Evolutionary conservation across 2,797 vertebrate species (phyloP), one percentile per base, ranked within the genome.

Genomic region (Apogon hyalosoma): DNA sequence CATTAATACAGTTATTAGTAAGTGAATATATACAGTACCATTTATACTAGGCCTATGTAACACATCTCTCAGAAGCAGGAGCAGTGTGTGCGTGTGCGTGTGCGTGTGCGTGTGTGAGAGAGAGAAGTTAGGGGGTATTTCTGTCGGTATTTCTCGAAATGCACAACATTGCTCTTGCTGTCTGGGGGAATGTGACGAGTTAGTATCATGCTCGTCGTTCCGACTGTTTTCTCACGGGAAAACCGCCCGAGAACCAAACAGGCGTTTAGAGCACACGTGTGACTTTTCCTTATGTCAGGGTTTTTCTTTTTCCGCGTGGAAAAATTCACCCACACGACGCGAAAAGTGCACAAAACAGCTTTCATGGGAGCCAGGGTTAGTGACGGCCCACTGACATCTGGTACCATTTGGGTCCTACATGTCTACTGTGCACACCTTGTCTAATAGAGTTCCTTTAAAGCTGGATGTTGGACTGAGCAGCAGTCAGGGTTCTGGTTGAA

Each of bases 181-280:
- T 81, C 60, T 47, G 60, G 76, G 76, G 89, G 90, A 91, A 92
- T 92, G 91, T 92, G 81, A 82, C 83, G 71, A 82, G 64, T 85
- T 65, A 55, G 84, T 88, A 88, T 72, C 77, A 84, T 73, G 53
- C 72, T 75, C 69, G 62, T 65, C 31, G 68, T 55, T 77, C 65
- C 19, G 47, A 71, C 80, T 85, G 86, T 90, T 88, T 93, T 93
- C 92, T 91, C 91, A 92, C 85, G 88, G 91, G 91, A 92, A 92
- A 92, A 84, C 63, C 19, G 41, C 16, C 46, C 55, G 40, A 47
- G 60, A 63, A 56, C 46, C 82, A 56, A 73, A 75, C 77, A 79
- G 78, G 58, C 79, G 73, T 78, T 83, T 84, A 49, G 87, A 57
- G 71, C 75, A 43, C 66, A 72, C 12, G 66, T 88, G 86, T 59